A percentile compares a stretch with the other conserved stretches of the same genome.
Evolutionary conservation across 2,113 vertebrate genomes (phyloP).

Genomic region (Coptodon rendalli): DNA sequence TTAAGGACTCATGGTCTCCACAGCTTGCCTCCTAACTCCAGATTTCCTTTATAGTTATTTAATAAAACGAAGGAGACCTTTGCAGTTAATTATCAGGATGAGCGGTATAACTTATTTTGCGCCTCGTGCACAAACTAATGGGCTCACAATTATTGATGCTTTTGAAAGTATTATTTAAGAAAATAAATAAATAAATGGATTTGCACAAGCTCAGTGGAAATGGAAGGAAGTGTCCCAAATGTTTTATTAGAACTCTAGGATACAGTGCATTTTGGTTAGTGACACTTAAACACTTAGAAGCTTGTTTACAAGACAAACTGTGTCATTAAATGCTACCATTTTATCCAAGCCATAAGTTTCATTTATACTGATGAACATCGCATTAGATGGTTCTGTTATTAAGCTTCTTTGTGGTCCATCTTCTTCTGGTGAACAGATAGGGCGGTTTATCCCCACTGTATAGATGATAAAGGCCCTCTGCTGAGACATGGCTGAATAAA

Average conservation of each 20-base stretch:
- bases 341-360: background rate
- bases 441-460: background rate
- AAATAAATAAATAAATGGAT: background rate
- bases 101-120: background rate
- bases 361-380: background rate
- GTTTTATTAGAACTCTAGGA: background rate
- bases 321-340: background rate
- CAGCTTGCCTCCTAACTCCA: background rate
- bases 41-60: background rate
- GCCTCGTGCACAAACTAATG: background rate
- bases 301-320: background rate
- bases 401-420: background rate
- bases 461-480: background rate
- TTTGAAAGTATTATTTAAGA: background rate
- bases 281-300: background rate
- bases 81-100: background rate
- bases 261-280: accelerated
- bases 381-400: background rate
- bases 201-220: background rate
- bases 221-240: background rate
- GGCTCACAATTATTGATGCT: background rate
- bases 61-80: background rate
- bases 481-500: constrained; percentile 5
- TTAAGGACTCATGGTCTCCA: background rate
- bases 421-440: background rate